Base-by-base conservation (phyloP, 1,140 invertebrate species). In the Zelostemma sp. region DNA sequence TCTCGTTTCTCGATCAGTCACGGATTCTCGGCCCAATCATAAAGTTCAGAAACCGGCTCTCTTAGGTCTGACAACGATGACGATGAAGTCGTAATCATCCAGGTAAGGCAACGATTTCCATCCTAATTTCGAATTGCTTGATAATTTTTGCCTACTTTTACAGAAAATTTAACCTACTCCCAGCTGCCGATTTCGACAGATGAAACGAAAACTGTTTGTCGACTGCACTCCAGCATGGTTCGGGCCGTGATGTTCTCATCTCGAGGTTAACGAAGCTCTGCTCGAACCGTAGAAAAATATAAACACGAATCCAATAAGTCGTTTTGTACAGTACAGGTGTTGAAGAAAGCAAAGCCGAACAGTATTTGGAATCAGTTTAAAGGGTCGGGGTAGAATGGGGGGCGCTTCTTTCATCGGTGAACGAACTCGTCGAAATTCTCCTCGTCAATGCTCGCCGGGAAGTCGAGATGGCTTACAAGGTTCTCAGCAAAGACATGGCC, bases 381-480 rank as follows among this genome's bases (percentile, higher is more conserved):
- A 89, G 89, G 79, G 93, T 97, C 15, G 96, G 95, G 5, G 76
- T 94, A 3, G 92, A 95, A 76, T 85, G 98, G 40, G 82, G 94
- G 58, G 86, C 88, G 8, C 86, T 98, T 1, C 88, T 97, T 4
- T 90, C 92, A 3, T 93, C 92, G 60, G 96, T 98, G 0, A 96
- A 98, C 86, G 86, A 86, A 41, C 86, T 97, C 16, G 90, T 97
- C 1, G 84, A 89, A 28, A 85, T 90, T 14, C 91, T 97, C 66
- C 95, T 95, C 0, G 80, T 85, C 1, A 86, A 89, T 50, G 91
- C 91, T 17, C 93, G 94, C 63, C 90, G 91, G 51, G 91, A 93
- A 82, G 93, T 98, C 62, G 94, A 97, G 87, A 97, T 98, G 95
- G 95, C 97, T 0, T 97, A 98, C 80, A 96, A 98, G 83, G 96